Evolutionary conservation across 2,797 vertebrate species (phyloP).

Genomic region (Xenopus petersii): DNA sequence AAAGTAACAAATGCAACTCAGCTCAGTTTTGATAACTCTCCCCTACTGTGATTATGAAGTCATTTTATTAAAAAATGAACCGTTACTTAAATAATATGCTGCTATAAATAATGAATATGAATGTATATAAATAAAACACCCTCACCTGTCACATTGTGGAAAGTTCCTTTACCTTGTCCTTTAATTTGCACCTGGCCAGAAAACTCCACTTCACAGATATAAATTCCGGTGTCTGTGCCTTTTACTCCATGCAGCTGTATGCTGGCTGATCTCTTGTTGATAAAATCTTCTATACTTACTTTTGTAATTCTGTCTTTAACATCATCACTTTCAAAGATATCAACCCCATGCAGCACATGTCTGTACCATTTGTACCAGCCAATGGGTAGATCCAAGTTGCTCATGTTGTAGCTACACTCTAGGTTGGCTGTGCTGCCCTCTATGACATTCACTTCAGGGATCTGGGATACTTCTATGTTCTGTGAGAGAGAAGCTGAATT

Average conservation of each 20-base stretch:
- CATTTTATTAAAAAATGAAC: too few species aligned
- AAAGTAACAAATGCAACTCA: too few species aligned
- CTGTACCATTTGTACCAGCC: slow-evolving; percentile 11
- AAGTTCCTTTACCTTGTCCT: not conserved
- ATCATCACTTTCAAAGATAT: not conserved
- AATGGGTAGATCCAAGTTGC: too few species aligned
- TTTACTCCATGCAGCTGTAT: not conserved
- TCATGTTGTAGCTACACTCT: not conserved
- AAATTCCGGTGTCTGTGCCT: not conserved
- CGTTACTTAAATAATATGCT: too few species aligned
- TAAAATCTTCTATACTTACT: not conserved
- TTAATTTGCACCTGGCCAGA: not conserved
- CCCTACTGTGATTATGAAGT: too few species aligned
- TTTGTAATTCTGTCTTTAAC: not conserved
- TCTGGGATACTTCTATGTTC: not conserved
- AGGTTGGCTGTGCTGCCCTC: slow-evolving; percentile 1
- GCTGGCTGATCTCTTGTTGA: not conserved
- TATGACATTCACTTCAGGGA: not conserved
- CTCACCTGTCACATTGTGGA: slow-evolving; percentile 2
- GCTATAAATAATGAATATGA: too few species aligned
- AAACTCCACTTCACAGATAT: slow-evolving; percentile 7
- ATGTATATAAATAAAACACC: too few species aligned
- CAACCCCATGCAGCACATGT: not conserved
- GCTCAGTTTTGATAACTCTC: too few species aligned
- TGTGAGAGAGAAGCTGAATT: not conserved